Conservation (phyloP, 2,888 invertebrate species). For the Agrochola litura region DNA sequence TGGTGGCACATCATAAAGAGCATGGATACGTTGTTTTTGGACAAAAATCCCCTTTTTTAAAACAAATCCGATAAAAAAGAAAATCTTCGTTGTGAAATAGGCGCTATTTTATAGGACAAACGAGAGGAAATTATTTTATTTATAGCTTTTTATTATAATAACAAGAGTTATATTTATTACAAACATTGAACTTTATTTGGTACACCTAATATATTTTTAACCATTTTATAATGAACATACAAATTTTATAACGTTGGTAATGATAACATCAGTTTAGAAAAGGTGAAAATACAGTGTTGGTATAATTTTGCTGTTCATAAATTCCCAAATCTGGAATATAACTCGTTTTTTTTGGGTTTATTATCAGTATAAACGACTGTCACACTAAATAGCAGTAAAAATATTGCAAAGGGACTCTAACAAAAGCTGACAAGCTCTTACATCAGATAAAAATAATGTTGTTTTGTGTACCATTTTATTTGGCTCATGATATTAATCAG, state of each 20-base stretch:
- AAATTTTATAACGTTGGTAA: background rate
- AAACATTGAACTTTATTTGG: background rate
- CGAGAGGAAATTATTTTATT: background rate
- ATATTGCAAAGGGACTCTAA: constrained; percentile 22
- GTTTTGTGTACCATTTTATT: constrained; percentile 66
- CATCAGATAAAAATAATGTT: constrained; percentile 63
- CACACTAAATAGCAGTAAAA: background rate
- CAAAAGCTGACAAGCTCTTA: constrained; percentile 54
- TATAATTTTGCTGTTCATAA: background rate
- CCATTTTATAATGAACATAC: background rate
- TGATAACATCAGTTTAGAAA: background rate
- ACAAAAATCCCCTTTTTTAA: too few relatives aligned
- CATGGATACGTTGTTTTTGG: too few relatives aligned
- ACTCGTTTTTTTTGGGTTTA: background rate
- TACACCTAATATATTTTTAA: too few relatives aligned
- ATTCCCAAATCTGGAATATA: background rate
- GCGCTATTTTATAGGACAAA: background rate
- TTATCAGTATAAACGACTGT: background rate
- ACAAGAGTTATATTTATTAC: background rate
- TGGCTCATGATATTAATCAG: constrained; percentile 75
- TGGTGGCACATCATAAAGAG: too few relatives aligned
- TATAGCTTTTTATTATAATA: too few relatives aligned
- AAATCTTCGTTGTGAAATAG: background rate
- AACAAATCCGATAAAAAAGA: background rate
- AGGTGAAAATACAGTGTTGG: background rate